Base-by-base conservation (phyloP, 2,113 vertebrate species). In the Xenus cinereus region DNA sequence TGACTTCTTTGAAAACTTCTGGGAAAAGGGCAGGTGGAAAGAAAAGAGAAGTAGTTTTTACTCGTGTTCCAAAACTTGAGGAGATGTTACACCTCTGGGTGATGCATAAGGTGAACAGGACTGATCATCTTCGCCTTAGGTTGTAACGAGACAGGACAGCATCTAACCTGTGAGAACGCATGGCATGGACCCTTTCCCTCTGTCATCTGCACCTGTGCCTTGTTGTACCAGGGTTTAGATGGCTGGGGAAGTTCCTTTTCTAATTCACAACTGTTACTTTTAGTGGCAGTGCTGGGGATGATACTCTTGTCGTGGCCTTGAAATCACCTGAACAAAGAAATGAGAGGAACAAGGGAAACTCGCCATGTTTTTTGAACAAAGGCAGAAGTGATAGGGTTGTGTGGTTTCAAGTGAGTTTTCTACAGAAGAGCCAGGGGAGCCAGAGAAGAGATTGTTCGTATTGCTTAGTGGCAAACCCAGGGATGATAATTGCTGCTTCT, bases 91-190 rank as follows among this genome's bases (percentile, higher is more conserved):
- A 10, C 6, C 11, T 90, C 15, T 62, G 41, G 35, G 30, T 72
- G 53, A 20, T 73, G 10, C 5, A 10, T 20, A 32, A 64, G 19
- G 18, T 41, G 46, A 93, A 30, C 54, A 53, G 45, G 63, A 50
- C 43, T 57, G 56, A 32, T 64, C 0, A 2, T 45, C 39, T 64
- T 60, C 46, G 14, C 0, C 0, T 64, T 37, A 15, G 28, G 28
- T 10, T 4, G 4, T 75, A 82, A 37, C 0, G 5, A 72, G 54
- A 66, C 17, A 28, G 45, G n/a, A 22, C 18, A n/a, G 24, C 10
- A 14, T 45, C 63, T 66, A 67, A 46, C 6, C 22, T 2, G 2
- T 62, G 53, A 46, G 53, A 35, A 68, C 6, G 12, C 10, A 23
- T 66, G 33, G 16, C 17, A 48, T 1, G 0, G 43, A 41, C 22